A percentile compares a stretch with the other conserved stretches of the same genome.
Conservation (phyloP, 2,888 invertebrate genomes). For the Ophonus ardosiacus region DNA sequence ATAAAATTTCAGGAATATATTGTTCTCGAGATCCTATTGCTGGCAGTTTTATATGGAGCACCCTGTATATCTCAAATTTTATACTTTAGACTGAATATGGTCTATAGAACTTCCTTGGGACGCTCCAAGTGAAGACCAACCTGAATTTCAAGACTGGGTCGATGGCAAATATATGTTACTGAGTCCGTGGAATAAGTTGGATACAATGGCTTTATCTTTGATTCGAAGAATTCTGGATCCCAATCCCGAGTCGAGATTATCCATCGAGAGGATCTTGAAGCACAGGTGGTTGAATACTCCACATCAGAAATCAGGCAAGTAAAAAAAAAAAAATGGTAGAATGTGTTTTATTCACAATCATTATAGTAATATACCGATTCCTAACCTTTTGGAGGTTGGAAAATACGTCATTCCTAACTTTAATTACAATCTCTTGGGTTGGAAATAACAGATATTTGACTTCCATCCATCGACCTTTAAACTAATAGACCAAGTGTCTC, state of each 20-base stretch:
- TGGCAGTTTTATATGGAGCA: too few relatives aligned
- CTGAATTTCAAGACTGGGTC: slow-evolving; percentile 87
- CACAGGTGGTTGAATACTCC: slow-evolving; percentile 86
- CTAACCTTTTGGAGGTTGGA: too few relatives aligned
- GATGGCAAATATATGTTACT: slow-evolving; percentile 81
- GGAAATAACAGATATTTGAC: too few relatives aligned
- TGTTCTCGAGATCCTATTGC: too few relatives aligned
- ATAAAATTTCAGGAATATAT: too few relatives aligned
- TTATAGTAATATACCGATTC: too few relatives aligned
- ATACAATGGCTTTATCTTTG: slow-evolving; percentile 85
- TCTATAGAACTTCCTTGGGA: slow-evolving; percentile 96
- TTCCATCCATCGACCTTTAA: too few relatives aligned
- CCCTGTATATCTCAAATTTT: background rate
- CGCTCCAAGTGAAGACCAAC: slow-evolving; percentile 84
- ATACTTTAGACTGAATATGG: background rate
- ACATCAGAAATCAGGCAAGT: slow-evolving; percentile 75
- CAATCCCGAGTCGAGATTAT: slow-evolving; percentile 81
- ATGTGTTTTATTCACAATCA: too few relatives aligned
- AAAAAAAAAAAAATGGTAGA: background rate
- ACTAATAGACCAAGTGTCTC: too few relatives aligned
- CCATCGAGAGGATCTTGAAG: slow-evolving; percentile 82
- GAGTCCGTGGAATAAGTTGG: slow-evolving; percentile 90
- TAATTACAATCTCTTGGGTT: too few relatives aligned
- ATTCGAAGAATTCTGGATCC: slow-evolving; percentile 86
- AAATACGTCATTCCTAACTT: too few relatives aligned